phyloP scores from a whole-genome alignment of 2,797 vertebrate species.

The Hyperoplus immaculatus region DNA sequence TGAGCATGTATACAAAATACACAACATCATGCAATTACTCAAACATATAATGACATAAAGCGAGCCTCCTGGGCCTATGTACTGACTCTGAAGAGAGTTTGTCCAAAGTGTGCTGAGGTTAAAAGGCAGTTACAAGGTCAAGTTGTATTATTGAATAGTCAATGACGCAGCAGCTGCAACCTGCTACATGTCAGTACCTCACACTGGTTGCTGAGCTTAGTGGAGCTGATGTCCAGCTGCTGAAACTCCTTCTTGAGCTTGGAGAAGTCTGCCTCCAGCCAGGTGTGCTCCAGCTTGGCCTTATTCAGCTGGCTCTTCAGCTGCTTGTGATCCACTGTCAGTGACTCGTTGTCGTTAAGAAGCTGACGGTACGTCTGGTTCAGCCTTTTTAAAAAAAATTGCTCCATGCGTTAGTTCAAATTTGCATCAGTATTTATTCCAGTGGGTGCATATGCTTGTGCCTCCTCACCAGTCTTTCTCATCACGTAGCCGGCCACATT shows the following conservation, averaged over 20 bases:
- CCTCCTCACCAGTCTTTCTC: slow-evolving; percentile 91
- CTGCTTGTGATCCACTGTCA: slow-evolving; percentile 91
- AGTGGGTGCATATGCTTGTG: background rate
- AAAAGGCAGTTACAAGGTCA: background rate
- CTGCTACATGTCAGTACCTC: slow-evolving; percentile 84
- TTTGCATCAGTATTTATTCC: background rate
- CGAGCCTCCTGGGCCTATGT: background rate
- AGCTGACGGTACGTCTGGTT: slow-evolving; percentile 90
- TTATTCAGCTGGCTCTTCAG: slow-evolving; percentile 92
- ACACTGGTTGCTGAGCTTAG: slow-evolving; percentile 94
- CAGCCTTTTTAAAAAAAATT: slow-evolving; percentile 79
- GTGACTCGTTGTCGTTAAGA: slow-evolving; percentile 89
- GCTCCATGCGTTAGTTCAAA: background rate
- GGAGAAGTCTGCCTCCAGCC: slow-evolving; percentile 92
- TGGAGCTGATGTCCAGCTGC: slow-evolving; percentile 92
- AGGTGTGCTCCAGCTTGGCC: slow-evolving; percentile 92
- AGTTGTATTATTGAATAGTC: background rate
- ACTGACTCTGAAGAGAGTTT: background rate
- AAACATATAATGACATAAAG: background rate
- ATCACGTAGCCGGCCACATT: slow-evolving; percentile 90
- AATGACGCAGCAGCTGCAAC: background rate
- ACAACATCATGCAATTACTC: background rate
- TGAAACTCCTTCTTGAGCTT: slow-evolving; percentile 94
- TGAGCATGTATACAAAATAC: background rate
- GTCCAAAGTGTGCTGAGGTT: background rate